Percentiles rank a stretch among this genome's conserved stretches.
phyloP scores from a whole-genome alignment of 2,888 invertebrate species.

The Euspilapteryx auroguttella region DNA sequence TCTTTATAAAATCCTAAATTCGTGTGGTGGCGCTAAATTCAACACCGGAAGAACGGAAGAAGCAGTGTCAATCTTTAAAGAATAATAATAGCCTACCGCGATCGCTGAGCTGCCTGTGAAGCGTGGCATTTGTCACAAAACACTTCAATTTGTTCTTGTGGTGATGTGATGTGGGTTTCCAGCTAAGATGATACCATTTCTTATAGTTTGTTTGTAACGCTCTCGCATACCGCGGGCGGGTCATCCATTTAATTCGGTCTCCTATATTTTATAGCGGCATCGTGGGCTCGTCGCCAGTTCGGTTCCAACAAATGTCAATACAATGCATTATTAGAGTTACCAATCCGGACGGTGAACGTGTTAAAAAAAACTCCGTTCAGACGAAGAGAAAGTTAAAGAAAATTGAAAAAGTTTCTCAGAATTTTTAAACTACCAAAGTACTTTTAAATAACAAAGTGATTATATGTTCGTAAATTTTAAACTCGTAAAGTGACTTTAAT shows the following conservation, averaged over 20 bases:
- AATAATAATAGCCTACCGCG: too few species aligned
- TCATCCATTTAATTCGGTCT: constrained; percentile 37
- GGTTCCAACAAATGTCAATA: constrained; percentile 52
- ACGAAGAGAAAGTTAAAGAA: not conserved
- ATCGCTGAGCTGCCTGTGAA: too few species aligned
- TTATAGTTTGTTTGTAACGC: constrained; percentile 5
- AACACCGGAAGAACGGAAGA: constrained; percentile 1
- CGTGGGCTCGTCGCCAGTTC: constrained; percentile 33
- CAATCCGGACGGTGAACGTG: constrained; percentile 10
- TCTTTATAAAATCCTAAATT: too few species aligned
- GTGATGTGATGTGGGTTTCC: not conserved
- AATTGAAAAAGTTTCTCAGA: not conserved
- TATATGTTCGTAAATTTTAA: too few species aligned
- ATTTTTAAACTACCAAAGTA: too few species aligned
- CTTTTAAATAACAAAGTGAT: too few species aligned
- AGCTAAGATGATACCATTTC: not conserved
- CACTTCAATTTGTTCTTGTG: not conserved
- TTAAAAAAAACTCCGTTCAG: constrained; percentile 3
- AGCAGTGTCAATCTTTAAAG: not conserved
- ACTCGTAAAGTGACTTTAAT: too few species aligned
- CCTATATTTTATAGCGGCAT: constrained; percentile 39
- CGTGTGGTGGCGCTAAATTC: too few species aligned
- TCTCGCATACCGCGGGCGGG: constrained; percentile 21
- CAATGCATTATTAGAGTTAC: constrained; percentile 44
- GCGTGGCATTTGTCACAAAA: too few species aligned